Evolutionary conservation across 2,797 vertebrate genomes (phyloP).

Genomic region (Myotis planiceps): DNA sequence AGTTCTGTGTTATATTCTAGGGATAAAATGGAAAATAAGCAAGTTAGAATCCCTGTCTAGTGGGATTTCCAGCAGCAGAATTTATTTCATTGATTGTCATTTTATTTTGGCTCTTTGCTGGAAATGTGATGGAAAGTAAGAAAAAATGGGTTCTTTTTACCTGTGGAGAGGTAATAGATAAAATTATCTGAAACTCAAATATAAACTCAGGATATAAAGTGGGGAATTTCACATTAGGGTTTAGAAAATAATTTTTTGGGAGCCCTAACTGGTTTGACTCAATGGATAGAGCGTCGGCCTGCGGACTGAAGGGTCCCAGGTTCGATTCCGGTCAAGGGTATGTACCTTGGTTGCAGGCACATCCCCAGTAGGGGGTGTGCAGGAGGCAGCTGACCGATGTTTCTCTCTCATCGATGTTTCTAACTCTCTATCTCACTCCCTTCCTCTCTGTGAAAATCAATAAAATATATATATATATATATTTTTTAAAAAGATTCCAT

Average conservation of each 20-base stretch:
- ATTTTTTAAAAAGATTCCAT: background rate
- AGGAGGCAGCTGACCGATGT: no score
- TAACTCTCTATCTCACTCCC: no score
- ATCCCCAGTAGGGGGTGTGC: no score
- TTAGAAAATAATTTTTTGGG: background rate
- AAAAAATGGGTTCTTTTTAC: background rate
- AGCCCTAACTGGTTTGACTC: no score
- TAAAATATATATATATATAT: no score
- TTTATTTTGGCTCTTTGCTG: background rate
- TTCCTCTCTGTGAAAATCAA: no score
- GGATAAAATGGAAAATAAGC: background rate
- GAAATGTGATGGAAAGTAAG: background rate
- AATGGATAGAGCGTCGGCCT: no score
- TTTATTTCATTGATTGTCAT: background rate
- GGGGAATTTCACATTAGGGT: background rate
- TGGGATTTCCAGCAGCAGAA: background rate
- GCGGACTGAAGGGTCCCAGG: no score
- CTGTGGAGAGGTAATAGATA: background rate
- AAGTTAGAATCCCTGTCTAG: background rate
- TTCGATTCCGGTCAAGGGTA: no score
- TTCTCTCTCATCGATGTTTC: no score
- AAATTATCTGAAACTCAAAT: slow-evolving; percentile 16
- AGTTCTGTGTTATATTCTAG: background rate
- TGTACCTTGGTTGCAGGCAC: no score
- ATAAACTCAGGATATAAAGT: background rate